A percentile compares a stretch with the other conserved stretches of the same genome.
phyloP scores from a whole-genome alignment of 2,888 invertebrate species.

The Tanytarsus gracilentus region DNA sequence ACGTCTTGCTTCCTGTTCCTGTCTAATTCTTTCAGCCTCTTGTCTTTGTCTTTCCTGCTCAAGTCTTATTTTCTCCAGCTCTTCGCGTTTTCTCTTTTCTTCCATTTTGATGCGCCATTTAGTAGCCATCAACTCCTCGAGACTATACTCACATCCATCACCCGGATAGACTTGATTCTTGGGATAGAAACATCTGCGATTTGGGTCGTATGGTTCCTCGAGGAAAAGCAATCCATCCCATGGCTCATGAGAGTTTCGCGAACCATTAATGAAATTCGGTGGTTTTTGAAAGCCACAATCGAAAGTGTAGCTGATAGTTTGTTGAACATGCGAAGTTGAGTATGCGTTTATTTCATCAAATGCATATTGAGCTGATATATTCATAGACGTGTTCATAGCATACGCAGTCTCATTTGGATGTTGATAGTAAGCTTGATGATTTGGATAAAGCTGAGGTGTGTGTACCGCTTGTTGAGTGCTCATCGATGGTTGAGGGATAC shows the following conservation, averaged over 20 bases:
- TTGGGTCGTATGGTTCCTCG: conserved; percentile 42
- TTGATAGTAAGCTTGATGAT: conserved; percentile 17
- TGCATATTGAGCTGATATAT: too few relatives aligned
- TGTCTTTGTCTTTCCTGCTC: neutral
- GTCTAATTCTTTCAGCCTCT: neutral
- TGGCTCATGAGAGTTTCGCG: conserved; percentile 41
- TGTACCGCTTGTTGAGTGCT: neutral
- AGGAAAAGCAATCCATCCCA: conserved; percentile 42
- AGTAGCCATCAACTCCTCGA: conserved; percentile 40
- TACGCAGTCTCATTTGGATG: too few relatives aligned
- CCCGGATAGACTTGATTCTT: conserved; percentile 41
- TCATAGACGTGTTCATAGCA: conserved; percentile 30
- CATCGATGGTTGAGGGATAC: neutral
- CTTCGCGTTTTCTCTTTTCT: conserved; percentile 17
- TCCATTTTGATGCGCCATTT: conserved; percentile 33
- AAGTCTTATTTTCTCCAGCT: neutral
- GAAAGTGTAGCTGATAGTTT: conserved; percentile 10
- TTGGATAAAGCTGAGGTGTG: neutral
- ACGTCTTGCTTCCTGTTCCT: conserved; percentile 16
- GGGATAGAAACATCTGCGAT: conserved; percentile 40
- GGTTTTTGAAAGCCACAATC: conserved; percentile 35
- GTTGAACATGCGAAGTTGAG: neutral
- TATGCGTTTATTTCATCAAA: conserved; percentile 29
- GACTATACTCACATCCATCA: conserved; percentile 39
- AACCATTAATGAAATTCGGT: conserved; percentile 38